Evolutionary conservation across 2,888 invertebrate genomes (phyloP).

Genomic region (Cinara cedri): DNA sequence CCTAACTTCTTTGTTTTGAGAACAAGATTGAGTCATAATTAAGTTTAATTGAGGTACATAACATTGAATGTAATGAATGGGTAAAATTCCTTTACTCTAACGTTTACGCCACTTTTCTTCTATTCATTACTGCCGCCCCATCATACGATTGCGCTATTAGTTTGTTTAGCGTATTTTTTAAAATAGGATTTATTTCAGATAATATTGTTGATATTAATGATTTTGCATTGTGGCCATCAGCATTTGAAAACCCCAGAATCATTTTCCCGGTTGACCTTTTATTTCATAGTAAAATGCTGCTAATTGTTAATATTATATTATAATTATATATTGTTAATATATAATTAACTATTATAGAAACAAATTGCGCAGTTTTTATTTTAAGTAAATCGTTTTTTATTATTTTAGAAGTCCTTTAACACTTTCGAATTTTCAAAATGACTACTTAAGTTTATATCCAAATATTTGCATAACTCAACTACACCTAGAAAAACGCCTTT

Average conservation of each 20-base stretch:
- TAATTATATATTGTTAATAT: conserved; percentile 16
- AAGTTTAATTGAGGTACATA: background rate
- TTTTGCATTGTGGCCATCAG: conserved; percentile 10
- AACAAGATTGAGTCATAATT: background rate
- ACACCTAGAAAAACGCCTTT: no score
- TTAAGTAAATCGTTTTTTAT: conserved; percentile 13
- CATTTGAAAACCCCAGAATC: conserved; percentile 20
- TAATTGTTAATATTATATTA: background rate
- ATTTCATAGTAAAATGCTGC: conserved; percentile 1
- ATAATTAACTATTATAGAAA: conserved; percentile 17
- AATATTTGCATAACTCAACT: no score
- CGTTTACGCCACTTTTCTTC: no score
- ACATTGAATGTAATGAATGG: conserved; percentile 11
- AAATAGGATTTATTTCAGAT: background rate
- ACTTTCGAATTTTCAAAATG: background rate
- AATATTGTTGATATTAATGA: conserved; percentile 1
- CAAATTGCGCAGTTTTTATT: conserved; percentile 2
- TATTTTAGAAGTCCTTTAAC: conserved; percentile 23
- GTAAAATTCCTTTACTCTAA: background rate
- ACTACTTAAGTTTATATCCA: no score
- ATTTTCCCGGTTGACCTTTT: conserved; percentile 13
- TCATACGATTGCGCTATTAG: conserved; percentile 16
- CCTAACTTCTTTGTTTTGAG: background rate
- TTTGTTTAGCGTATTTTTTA: conserved; percentile 6
- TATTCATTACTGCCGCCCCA: background rate